phyloP scores from a whole-genome alignment of 2,888 invertebrate species.

The Parnassius smintheus region DNA sequence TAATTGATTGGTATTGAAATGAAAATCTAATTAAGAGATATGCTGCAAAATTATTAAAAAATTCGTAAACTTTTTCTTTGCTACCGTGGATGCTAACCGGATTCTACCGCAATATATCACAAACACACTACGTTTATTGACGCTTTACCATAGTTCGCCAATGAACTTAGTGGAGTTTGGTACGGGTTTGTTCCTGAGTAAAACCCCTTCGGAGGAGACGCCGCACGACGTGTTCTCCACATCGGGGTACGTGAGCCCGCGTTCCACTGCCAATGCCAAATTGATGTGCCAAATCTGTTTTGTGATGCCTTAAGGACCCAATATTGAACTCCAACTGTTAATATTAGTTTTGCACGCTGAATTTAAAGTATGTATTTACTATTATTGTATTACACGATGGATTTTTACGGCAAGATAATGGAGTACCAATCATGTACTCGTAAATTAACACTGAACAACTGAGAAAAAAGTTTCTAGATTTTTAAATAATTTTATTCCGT shows the following conservation, averaged over 20 bases:
- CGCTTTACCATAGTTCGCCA: constrained; percentile 85
- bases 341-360: constrained; percentile 25
- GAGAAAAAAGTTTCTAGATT: too few species aligned
- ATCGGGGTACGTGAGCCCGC: constrained; percentile 82
- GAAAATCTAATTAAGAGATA: constrained; percentile 3
- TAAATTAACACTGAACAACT: too few species aligned
- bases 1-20: neutral
- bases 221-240: constrained; percentile 83
- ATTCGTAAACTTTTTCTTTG: constrained; percentile 68
- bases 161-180: constrained; percentile 98
- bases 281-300: constrained; percentile 65
- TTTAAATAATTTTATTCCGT: too few species aligned
- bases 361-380: constrained; percentile 5
- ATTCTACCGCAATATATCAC: constrained; percentile 43
- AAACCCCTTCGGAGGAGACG: constrained; percentile 95
- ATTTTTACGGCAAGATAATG: too few species aligned
- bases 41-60: constrained; percentile 50
- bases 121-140: constrained; percentile 57
- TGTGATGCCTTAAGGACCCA: constrained; percentile 55
- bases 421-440: too few species aligned
- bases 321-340: constrained; percentile 35
- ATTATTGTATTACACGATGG: too few species aligned
- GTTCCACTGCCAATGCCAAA: constrained; percentile 42
- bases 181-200: constrained; percentile 95
- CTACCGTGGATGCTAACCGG: constrained; percentile 76